Evolutionary conservation across 2,797 vertebrate species (phyloP).

Genomic region (Cephalopachus bancanus): DNA sequence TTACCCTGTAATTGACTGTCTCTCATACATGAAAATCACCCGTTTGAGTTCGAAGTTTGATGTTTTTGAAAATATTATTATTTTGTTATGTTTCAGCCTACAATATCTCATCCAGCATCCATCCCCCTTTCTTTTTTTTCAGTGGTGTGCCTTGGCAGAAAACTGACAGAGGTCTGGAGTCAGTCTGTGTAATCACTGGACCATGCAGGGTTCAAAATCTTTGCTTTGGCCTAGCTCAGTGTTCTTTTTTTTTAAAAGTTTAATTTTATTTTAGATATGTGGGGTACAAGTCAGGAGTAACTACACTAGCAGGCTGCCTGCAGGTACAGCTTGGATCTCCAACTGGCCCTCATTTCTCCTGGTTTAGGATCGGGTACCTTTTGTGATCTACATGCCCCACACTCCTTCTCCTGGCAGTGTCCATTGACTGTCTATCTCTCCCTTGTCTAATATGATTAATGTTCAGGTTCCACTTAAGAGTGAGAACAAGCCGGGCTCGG

Average conservation of each 20-base stretch:
- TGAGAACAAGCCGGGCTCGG: too few relatives aligned
- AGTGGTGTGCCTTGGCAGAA: neutral
- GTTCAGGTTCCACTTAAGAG: neutral
- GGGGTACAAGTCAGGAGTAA: too few relatives aligned
- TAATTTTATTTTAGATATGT: too few relatives aligned
- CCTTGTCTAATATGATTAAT: neutral
- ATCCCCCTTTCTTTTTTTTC: neutral
- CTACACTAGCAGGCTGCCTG: too few relatives aligned
- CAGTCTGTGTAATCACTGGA: neutral
- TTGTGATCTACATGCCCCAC: too few relatives aligned
- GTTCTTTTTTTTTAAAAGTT: too few relatives aligned
- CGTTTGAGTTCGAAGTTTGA: neutral
- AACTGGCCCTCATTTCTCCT: too few relatives aligned
- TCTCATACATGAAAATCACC: neutral
- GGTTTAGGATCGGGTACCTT: too few relatives aligned
- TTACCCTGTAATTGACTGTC: neutral
- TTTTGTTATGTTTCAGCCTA: neutral
- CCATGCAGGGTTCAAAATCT: neutral
- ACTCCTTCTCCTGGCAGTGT: too few relatives aligned
- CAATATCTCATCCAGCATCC: neutral
- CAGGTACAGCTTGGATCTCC: too few relatives aligned
- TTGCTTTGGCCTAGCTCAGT: neutral
- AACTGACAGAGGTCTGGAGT: neutral
- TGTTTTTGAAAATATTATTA: neutral
- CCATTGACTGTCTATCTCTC: too few relatives aligned